phyloP scores from a whole-genome alignment of 1,140 invertebrate species.

The Pseudomyrmex flavicornis region DNA sequence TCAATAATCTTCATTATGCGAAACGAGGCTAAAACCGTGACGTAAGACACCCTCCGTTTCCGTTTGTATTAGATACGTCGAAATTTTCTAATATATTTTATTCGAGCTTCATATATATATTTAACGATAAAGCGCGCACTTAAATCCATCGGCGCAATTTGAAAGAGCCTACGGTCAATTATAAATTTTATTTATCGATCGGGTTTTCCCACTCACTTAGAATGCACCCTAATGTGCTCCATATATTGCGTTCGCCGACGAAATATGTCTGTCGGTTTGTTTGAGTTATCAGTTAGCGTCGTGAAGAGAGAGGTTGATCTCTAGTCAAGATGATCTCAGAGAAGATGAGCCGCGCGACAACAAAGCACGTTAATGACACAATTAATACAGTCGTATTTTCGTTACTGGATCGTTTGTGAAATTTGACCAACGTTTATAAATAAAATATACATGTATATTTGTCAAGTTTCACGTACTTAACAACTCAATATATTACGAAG shows the following conservation, averaged over 20 bases:
- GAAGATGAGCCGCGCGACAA: neutral
- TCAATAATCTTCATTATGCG: constrained; percentile 67
- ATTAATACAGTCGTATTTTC: constrained; percentile 43
- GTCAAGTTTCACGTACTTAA: too few relatives aligned
- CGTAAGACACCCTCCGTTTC: constrained; percentile 8
- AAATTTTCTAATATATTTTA: neutral
- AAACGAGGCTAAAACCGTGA: constrained; percentile 25
- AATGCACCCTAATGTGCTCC: neutral
- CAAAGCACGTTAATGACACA: constrained; percentile 14
- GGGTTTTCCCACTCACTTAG: constrained; percentile 42
- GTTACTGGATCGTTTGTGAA: neutral
- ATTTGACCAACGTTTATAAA: neutral
- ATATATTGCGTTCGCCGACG: neutral
- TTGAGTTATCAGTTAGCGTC: constrained; percentile 68
- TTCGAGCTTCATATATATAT: neutral
- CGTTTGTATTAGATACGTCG: neutral
- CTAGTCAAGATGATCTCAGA: too few relatives aligned
- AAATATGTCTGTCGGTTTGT: constrained; percentile 19
- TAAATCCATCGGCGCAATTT: too few relatives aligned
- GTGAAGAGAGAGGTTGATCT: neutral
- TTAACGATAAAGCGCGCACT: too few relatives aligned
- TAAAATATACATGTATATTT: too few relatives aligned
- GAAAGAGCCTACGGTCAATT: neutral
- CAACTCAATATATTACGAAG: neutral
- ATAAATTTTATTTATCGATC: constrained; percentile 6